Evolutionary conservation across 2,113 vertebrate genomes (phyloP).

Genomic region (Chaetodon auriga): DNA sequence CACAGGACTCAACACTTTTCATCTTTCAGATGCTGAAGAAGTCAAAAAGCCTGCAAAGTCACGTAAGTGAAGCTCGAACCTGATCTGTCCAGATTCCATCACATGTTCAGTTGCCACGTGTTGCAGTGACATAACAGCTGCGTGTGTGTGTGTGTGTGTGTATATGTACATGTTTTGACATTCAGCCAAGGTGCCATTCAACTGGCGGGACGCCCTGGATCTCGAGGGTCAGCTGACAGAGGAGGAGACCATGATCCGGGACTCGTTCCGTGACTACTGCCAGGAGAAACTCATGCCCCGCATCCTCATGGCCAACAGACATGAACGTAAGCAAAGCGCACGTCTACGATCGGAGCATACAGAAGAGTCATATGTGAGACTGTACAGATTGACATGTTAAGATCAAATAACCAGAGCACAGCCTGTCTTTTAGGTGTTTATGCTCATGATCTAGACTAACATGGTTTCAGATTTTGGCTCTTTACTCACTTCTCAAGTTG

Average conservation of each 20-base stretch:
- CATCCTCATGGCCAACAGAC: slow-evolving; percentile 90
- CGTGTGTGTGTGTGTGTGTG: not conserved
- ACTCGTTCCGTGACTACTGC: slow-evolving; percentile 90
- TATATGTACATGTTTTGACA: slow-evolving; percentile 19
- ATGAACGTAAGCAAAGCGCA: slow-evolving; percentile 83
- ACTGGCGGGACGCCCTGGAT: slow-evolving; percentile 85
- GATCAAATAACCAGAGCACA: not conserved
- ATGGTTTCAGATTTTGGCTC: not conserved
- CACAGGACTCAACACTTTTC: not conserved
- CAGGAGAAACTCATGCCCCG: slow-evolving; percentile 92
- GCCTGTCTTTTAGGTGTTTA: not conserved
- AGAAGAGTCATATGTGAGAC: not conserved
- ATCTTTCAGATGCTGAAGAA: slow-evolving; percentile 66
- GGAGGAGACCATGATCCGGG: slow-evolving; percentile 91
- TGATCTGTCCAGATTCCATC: not conserved
- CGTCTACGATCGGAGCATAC: not conserved
- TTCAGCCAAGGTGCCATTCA: slow-evolving; percentile 81
- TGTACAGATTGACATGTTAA: not conserved
- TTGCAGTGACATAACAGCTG: slow-evolving; percentile 48
- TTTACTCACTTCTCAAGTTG: not conserved
- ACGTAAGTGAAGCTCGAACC: slow-evolving; percentile 49
- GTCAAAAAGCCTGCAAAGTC: slow-evolving; percentile 58
- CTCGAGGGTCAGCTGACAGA: slow-evolving; percentile 88
- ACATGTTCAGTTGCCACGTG: not conserved
- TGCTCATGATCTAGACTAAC: not conserved